A percentile compares a stretch with the other conserved stretches of the same genome.
These are phyloP conservation scores for Nothoprocta pentlandii DNA, from an alignment of 2,113 vertebrate species.

Conservation along the genomic window DNA sequence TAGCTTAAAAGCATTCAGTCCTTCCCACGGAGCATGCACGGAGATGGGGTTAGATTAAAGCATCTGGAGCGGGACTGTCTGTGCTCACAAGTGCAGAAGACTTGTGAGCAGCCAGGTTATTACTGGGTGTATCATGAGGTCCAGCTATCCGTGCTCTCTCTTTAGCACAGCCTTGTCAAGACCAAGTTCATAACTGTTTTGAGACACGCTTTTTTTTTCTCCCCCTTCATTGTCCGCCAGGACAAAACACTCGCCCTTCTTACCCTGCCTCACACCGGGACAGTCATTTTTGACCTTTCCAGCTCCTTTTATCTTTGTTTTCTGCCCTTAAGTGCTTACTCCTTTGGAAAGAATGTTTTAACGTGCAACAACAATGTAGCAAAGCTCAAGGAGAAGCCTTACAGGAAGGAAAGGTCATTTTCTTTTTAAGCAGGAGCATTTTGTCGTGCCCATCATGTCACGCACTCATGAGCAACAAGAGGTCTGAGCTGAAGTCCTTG, in stretches of 20 bases:
- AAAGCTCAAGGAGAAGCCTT: neutral
- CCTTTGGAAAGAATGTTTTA: neutral
- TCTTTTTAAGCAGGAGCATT: neutral
- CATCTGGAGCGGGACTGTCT: neutral
- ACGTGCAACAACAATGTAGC: neutral
- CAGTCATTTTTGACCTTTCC: neutral
- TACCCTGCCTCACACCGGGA: neutral
- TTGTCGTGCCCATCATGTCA: neutral
- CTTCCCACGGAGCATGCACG: no score
- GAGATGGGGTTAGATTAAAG: neutral
- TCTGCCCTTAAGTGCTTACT: neutral
- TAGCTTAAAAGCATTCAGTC: no score
- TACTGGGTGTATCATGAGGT: neutral
- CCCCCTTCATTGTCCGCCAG: neutral
- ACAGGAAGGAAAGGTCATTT: neutral
- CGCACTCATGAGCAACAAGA: fast-evolving
- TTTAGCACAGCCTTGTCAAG: neutral
- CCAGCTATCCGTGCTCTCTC: neutral
- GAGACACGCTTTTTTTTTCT: neutral
- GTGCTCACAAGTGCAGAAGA: neutral
- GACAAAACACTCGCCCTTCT: neutral
- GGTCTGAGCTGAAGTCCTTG: neutral
- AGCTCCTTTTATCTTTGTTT: neutral
- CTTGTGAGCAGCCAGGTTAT: neutral
- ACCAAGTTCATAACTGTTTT: neutral